Evolutionary conservation across 2,113 vertebrate species (phyloP).

Genomic region (Halichoerus grypus): DNA sequence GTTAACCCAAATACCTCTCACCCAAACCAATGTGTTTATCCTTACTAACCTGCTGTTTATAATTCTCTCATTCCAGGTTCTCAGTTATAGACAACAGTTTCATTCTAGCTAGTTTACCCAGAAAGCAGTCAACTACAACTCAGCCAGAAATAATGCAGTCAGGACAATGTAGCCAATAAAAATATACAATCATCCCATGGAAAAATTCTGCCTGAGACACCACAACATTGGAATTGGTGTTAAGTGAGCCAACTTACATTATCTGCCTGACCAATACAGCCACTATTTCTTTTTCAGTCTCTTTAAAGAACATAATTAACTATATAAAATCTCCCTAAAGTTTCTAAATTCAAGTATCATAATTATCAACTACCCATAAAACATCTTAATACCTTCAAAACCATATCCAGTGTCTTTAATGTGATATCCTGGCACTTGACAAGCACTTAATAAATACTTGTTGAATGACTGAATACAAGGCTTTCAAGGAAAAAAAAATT

Average conservation of each 20-base stretch:
- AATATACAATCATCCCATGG: not conserved
- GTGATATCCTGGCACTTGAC: not conserved
- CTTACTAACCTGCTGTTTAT: not conserved
- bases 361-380: slow-evolving; percentile 15
- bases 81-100: not conserved
- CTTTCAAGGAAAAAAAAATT: not conserved
- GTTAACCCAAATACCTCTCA: not conserved
- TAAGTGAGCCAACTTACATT: not conserved
- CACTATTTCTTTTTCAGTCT: slow-evolving; percentile 1
- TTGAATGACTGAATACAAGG: slow-evolving; percentile 24
- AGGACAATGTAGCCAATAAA: not conserved
- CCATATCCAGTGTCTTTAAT: slow-evolving; percentile 12
- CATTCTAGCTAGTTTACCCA: not conserved
- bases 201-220: not conserved
- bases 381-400: not conserved
- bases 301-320: not conserved
- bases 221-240: not conserved
- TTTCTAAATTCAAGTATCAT: slow-evolving; percentile 29
- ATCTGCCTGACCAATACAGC: not conserved
- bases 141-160: not conserved
- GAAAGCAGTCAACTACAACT: not conserved
- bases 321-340: not conserved
- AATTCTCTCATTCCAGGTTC: not conserved
- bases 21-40: not conserved
- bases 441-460: not conserved